Base-by-base conservation (phyloP, 2,797 vertebrate genomes). In the Cyprinella venusta region DNA sequence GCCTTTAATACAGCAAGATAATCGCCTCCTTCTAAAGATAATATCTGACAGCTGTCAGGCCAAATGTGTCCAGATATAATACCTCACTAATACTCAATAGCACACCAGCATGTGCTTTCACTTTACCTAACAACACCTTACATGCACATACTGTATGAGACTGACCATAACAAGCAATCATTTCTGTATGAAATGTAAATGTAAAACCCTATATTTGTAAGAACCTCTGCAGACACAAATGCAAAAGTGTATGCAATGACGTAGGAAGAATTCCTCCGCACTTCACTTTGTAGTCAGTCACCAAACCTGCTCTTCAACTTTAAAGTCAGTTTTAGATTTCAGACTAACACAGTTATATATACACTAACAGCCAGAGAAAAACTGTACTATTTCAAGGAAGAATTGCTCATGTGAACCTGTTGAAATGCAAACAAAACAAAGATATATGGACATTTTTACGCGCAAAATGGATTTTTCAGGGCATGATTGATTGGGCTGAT, bases 11-110 rank as follows among this genome's bases (percentile, higher is more conserved):
- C 75, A 76, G 5, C 8, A 26, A 79, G 42, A 79, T 79, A 54
- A 54, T 68, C 45, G 83, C 54, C 40, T 74, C 64, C 10, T 42
- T 45, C 42, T 84, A 61, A 75, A 70, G 42, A 42, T 50, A 70
- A 50, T 50, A 69, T 15, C 59, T 36, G 40, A 63, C 42, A 50
- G 38, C 38, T 81, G 69, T 24, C 38, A 81, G 40, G 69, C 82
- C 18, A 42, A 72, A 81, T 71, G 45, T 75, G 54, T 59, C 33
- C 59, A 13, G 42, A 38, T n/a, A 64, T 83, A 68, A 71, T 45
- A 7, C 52, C n/a, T 52, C 38, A 19, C 26, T 81, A 63, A 85
- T 83, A 80, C 56, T 24, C 42, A 3, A 30, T 68, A 30, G 16
- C 42, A 70, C 67, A 68, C 56, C 64, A 42, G 59, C 42, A 82